These are phyloP conservation scores for Osmerus mordax DNA, from an alignment of 2,113 vertebrate species.

Conservation along the genomic window DNA sequence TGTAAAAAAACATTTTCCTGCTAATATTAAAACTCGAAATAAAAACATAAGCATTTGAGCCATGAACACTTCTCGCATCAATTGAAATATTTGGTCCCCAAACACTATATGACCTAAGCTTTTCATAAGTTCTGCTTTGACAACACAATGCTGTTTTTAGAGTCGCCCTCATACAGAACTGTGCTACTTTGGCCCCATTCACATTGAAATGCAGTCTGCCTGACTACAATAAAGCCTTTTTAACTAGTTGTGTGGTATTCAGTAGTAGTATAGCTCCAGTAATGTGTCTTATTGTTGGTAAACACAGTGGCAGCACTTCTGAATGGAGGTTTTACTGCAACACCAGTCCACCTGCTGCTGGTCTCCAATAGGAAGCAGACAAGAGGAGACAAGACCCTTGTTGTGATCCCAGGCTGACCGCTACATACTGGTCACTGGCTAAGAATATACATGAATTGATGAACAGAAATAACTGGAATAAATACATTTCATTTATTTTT, in stretches of 20 bases:
- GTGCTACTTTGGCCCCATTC: background rate
- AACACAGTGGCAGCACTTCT: conserved; percentile 26
- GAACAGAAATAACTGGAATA: background rate
- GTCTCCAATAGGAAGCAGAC: background rate
- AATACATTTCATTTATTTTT: too few relatives aligned
- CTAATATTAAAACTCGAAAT: background rate
- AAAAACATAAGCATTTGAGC: background rate
- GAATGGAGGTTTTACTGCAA: conserved; percentile 5
- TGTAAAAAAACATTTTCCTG: background rate
- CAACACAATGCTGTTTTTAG: background rate
- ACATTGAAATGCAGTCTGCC: background rate
- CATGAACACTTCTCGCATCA: too few relatives aligned
- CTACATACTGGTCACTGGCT: background rate
- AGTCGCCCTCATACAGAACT: background rate
- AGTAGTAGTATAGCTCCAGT: background rate
- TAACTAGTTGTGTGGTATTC: conserved; percentile 7
- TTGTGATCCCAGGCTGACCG: background rate
- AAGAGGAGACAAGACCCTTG: background rate
- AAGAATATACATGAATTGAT: background rate
- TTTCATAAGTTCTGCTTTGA: too few relatives aligned
- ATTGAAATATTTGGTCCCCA: too few relatives aligned
- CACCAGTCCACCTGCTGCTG: conserved; percentile 25
- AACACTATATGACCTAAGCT: too few relatives aligned
- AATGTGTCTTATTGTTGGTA: conserved; percentile 26
- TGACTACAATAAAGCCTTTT: background rate